Conservation (phyloP, 2,888 invertebrate genomes). For the Drosophila nigricruria region DNA sequence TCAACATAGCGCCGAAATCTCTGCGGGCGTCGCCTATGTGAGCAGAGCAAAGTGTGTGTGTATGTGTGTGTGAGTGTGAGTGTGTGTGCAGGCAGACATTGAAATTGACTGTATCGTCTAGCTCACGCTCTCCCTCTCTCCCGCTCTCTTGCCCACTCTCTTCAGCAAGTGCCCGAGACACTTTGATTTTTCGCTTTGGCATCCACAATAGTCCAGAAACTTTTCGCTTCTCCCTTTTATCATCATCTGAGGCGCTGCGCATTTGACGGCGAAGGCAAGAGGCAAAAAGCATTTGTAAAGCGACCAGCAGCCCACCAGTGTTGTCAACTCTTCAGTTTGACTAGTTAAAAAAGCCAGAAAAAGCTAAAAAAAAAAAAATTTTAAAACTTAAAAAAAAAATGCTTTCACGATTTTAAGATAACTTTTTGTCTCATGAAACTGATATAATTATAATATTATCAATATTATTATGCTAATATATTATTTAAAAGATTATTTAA, state of each 20-base stretch:
- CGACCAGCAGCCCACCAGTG: background rate
- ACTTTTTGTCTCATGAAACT: too few relatives aligned
- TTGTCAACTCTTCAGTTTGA: too few relatives aligned
- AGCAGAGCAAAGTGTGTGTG: slow-evolving; percentile 18
- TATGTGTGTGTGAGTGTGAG: background rate
- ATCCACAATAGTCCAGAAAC: slow-evolving; percentile 70
- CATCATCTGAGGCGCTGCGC: slow-evolving; percentile 53
- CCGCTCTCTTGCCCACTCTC: background rate
- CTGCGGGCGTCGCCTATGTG: slow-evolving; percentile 26
- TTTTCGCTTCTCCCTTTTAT: slow-evolving; percentile 46
- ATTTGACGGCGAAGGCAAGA: slow-evolving; percentile 64
- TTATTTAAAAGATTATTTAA: too few relatives aligned
- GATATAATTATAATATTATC: too few relatives aligned
- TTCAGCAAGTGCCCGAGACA: slow-evolving; percentile 70
- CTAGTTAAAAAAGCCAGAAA: too few relatives aligned
- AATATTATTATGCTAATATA: too few relatives aligned
- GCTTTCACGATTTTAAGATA: too few relatives aligned
- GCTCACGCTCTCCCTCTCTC: slow-evolving; percentile 2
- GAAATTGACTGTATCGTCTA: slow-evolving; percentile 50
- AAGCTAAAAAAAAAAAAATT: too few relatives aligned
- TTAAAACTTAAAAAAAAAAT: too few relatives aligned
- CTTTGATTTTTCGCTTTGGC: slow-evolving; percentile 73
- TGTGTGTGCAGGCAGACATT: slow-evolving; percentile 24
- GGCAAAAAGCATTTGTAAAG: slow-evolving; percentile 73
- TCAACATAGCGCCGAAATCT: slow-evolving; percentile 44